Conservation (phyloP, 2,113 vertebrate species). For the Lampris incognitus region DNA sequence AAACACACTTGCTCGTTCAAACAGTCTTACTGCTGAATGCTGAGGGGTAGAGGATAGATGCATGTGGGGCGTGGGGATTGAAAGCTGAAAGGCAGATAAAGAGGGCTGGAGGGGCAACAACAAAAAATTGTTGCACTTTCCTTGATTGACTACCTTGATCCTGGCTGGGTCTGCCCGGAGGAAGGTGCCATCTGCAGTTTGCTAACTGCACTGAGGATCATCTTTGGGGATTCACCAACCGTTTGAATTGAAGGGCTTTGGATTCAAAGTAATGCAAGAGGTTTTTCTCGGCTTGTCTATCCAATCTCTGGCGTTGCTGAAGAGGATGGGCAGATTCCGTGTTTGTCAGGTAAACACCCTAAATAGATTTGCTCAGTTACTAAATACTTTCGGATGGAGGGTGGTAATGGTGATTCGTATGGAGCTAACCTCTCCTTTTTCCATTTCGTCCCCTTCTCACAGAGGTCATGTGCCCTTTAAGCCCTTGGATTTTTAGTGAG, state of each 20-base stretch:
- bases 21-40: conserved; percentile 51
- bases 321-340: conserved; percentile 17
- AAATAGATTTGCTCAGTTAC: conserved; percentile 16
- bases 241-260: conserved; percentile 41
- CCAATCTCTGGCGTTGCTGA: conserved; percentile 37
- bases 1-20: conserved; percentile 66
- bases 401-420: conserved; percentile 37
- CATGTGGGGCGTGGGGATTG: conserved; percentile 18
- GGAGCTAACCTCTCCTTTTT: conserved; percentile 38
- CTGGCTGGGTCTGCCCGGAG: conserved; percentile 5
- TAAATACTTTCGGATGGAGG: conserved; percentile 1
- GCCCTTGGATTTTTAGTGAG: conserved; percentile 78
- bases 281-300: conserved; percentile 34
- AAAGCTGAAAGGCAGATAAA: conserved; percentile 18
- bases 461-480: conserved; percentile 79
- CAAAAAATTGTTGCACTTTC: conserved; percentile 16
- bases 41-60: conserved; percentile 31
- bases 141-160: conserved; percentile 41
- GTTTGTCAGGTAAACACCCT: conserved; percentile 13
- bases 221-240: conserved; percentile 54
- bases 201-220: conserved; percentile 36
- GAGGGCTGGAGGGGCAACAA: conserved; percentile 3
- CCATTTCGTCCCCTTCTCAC: conserved; percentile 16
- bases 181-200: conserved; percentile 42
- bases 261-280: conserved; percentile 38